Evolutionary conservation across 1,140 invertebrate genomes (phyloP), one percentile per base, ranked within the genome.

Genomic region (Heterodera carotae): DNA sequence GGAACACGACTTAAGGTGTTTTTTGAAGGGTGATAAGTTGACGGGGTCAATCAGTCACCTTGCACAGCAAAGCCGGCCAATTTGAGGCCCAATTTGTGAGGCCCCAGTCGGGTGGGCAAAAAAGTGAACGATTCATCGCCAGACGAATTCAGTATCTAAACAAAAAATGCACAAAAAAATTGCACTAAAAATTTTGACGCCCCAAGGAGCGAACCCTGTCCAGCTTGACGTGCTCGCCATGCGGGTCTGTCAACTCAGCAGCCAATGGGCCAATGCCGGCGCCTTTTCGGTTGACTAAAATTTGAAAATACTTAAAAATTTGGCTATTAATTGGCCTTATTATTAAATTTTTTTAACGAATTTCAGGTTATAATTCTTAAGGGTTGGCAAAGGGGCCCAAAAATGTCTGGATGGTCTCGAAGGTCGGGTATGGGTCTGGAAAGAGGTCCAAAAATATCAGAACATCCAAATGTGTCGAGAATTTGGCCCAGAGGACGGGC

Each of bases 51-150:
- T 70, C 75, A 25, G n/a, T 77, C 43, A 59, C 90, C 91, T 84
- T 90, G 89, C 2, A 91, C 88, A 80, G 90, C 89, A 80, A 91
- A 91, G 48, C 93, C 93, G 80, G 94, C 95, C 85, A 95, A 96
- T 36, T 92, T 93, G 8, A 97, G 91, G 70, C 92, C 92, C 59
- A 97, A 92, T 88, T 94, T 92, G 86, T 97, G 96, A 83, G 93
- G 92, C 79, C 95, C 95, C 31, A 94, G 92, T 69, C 94, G 91
- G 3, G 91, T 92, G 4, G 95, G 95, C 62, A 92, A 90, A 85
- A 97, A 93, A 82, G 94, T 93, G 66, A 97, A 82, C 92, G 90
- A 53, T 82, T 92, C 91, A n/a, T 85, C 88, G 82, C 92, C 91
- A 25, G 91, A 90, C 43, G 59, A 62, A 76, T 93, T 92, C 36